Base-by-base conservation (phyloP, 2,888 invertebrate genomes). In the Nephrotoma appendiculata region DNA sequence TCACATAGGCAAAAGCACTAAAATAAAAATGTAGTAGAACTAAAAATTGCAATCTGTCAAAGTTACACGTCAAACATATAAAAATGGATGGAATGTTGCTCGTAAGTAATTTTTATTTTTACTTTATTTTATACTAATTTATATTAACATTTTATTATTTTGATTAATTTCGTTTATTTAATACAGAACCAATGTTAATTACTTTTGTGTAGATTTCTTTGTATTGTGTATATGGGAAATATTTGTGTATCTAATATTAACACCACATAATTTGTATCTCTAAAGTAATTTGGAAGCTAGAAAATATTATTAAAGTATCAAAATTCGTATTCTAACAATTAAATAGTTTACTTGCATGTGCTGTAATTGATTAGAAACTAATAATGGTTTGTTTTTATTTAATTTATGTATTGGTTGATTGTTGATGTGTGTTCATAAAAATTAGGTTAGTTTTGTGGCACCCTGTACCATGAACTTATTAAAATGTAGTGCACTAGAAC, bases 71-170 rank as follows among this genome's bases (percentile, higher is more conserved):
- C 88, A 88, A 88, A 88, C 86, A 85, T 41, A 87, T 87, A 86
- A 88, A 87, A 89, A 91, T 91, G 92, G 91, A 91, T 89, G 90
- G 90, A 88, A 90, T 90, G 88, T 91, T 91, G 90, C 90, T 91
- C 90, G 92, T 91, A 90, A 90, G 87, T 89, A 45, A 57, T 15
- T 71, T 52, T 31, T 31, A 31, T 31, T 31, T 31, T 31, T 2
- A 31, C 31, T 31, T 31, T 84, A 48, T 87, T 87, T 11, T 9
- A 6, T 6, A 57, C 6, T 15, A 11, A 31, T 71, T 2, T 71
- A 15, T 57, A 31, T 12, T 71, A 71, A 71, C 71, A 41, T 45
- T 83, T 19, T 87, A 87, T 87, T 87, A 85, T 45, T 41, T 84
- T 83, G 87, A 86, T 43, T 57, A 44, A 9, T 48, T 57, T 44